Conservation (phyloP, 2,888 invertebrate species). For the Sicus ferrugineus region DNA sequence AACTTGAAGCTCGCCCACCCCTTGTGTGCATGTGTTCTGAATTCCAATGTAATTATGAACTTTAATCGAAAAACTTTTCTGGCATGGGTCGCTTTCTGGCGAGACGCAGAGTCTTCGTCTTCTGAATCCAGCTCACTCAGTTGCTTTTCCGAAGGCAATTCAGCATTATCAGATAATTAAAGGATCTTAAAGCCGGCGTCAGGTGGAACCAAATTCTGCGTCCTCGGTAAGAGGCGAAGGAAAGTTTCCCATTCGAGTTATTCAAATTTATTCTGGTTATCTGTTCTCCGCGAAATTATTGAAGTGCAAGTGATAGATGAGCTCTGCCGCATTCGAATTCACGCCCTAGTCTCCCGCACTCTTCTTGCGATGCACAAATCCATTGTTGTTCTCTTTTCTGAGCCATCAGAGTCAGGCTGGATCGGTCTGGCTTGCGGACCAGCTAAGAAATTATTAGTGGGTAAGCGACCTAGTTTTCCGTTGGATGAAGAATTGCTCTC, state of each 20-base stretch:
- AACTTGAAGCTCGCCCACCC: background rate
- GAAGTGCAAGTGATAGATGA: conserved; percentile 34
- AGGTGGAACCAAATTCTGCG: background rate
- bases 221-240: background rate
- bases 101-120: background rate
- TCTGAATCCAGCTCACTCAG: background rate
- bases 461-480: too few relatives aligned
- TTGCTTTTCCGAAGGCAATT: background rate
- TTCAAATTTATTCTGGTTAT: conserved; percentile 31
- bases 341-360: background rate
- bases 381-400: too few relatives aligned
- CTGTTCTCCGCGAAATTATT: conserved; percentile 24
- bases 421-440: too few relatives aligned
- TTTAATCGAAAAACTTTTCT: conserved; percentile 48
- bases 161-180: conserved; percentile 26
- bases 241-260: conserved; percentile 18
- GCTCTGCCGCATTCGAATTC: background rate
- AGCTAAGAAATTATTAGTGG: too few relatives aligned
- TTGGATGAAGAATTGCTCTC: too few relatives aligned
- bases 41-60: conserved; percentile 46
- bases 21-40: background rate
- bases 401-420: too few relatives aligned
- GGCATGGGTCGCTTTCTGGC: background rate
- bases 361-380: too few relatives aligned
- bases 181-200: conserved; percentile 16